Conservation (phyloP, 2,888 invertebrate genomes). For the Tetheella fluctuosa region DNA sequence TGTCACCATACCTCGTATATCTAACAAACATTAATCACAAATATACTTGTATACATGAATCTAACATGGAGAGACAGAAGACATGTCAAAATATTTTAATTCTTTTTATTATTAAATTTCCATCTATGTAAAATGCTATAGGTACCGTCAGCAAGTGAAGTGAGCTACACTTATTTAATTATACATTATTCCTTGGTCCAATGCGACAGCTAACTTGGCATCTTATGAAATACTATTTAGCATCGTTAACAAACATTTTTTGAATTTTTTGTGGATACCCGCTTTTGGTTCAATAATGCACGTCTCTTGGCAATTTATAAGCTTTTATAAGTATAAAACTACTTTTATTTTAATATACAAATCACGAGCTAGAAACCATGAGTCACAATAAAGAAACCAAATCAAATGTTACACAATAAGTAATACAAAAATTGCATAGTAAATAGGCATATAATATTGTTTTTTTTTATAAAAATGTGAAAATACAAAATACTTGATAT, state of each 20-base stretch:
- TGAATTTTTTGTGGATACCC: constrained; percentile 41
- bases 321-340: constrained; percentile 34
- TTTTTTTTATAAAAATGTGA: background rate
- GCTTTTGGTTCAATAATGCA: constrained; percentile 61
- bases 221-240: constrained; percentile 72
- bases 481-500: background rate
- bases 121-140: constrained; percentile 59
- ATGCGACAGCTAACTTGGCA: constrained; percentile 79
- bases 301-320: constrained; percentile 36
- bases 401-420: background rate
- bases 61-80: constrained; percentile 70
- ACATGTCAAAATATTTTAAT: constrained; percentile 67
- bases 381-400: background rate
- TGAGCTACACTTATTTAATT: constrained; percentile 73
- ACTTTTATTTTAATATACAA: constrained; percentile 16
- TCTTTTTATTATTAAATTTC: constrained; percentile 32
- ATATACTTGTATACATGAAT: constrained; percentile 75
- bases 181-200: constrained; percentile 77
- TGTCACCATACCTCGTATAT: constrained; percentile 62
- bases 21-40: constrained; percentile 76
- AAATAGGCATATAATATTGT: background rate
- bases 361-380: background rate
- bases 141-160: constrained; percentile 73
- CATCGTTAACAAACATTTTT: constrained; percentile 47
- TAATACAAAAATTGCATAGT: background rate